Evolutionary conservation across 2,888 invertebrate genomes (phyloP), one percentile per base, ranked within the genome.

Genomic region (Dinocampus coccinellae): DNA sequence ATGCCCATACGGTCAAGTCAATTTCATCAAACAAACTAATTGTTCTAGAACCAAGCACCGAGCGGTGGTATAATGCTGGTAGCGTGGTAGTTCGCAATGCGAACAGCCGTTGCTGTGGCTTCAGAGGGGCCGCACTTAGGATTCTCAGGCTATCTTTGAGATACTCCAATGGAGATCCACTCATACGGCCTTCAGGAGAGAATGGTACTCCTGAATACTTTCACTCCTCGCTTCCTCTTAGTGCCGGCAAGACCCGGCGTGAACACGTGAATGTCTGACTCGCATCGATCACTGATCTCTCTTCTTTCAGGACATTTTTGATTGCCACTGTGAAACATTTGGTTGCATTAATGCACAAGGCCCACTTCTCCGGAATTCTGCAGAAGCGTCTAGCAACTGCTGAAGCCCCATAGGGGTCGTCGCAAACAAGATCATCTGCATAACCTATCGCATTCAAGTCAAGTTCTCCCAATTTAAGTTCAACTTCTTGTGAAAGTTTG

Each of bases 11-110:
- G 29, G 81, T 73, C 0, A 81, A 70, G 72, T 88, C 88, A 11
- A 85, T 67, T 64, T 81, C 79, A 0, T 81, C 75, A 0, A 88
- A 75, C 0, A 74, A 13, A 0, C 72, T 76, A 0, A 68, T 74
- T 9, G 69, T 80, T 11, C 74, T 77, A 10, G 76, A 77, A 1
- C 84, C 87, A 1, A 88, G 73, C 60, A 81, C 83, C 10, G 89
- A 58, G 9, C 77, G 77, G 74, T 88, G 87, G 61, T 83, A 75
- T 69, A 84, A 83, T 53, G 81, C 78, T 36, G 87, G 88, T 26
- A 88, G 75, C 47, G 88, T 80, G 78, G 85, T 79, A 2, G 73
- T 78, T 75, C 85, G 77, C 58, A 88, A 75, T 0, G 85, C 75
- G 52, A 83, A 81, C 16, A 87, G 72, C 77, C 84, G 80, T 75